Evolutionary conservation across 2,888 invertebrate species (phyloP).

Genomic region (Aricia artaxerxes): DNA sequence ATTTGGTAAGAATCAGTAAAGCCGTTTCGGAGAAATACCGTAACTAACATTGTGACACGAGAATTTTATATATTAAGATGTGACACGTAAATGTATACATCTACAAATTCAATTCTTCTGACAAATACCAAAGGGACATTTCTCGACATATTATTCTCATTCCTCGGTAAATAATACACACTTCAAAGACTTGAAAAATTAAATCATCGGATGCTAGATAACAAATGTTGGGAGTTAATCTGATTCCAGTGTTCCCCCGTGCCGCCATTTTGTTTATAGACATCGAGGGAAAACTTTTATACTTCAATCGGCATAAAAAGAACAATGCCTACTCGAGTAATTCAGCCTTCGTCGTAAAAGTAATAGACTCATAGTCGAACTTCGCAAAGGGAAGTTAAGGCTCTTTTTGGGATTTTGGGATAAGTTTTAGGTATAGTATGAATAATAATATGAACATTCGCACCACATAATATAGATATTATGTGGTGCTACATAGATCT

Average conservation of each 20-base stretch:
- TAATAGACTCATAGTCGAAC: constrained; percentile 18
- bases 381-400: neutral
- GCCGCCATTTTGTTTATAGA: constrained; percentile 20
- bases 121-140: neutral
- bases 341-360: constrained; percentile 1
- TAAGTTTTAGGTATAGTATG: neutral
- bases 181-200: constrained; percentile 11
- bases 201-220: constrained; percentile 16
- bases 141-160: neutral
- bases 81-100: neutral
- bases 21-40: too few relatives aligned
- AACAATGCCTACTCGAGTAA: constrained; percentile 11
- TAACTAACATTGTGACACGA: too few relatives aligned
- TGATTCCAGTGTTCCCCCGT: neutral
- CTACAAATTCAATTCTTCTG: neutral
- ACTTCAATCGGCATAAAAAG: constrained; percentile 21
- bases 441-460: too few relatives aligned
- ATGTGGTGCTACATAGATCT: too few relatives aligned
- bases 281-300: constrained; percentile 20
- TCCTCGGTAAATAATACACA: neutral
- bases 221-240: constrained; percentile 4
- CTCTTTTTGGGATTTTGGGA: neutral
- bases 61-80: too few relatives aligned
- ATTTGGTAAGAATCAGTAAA: too few relatives aligned
- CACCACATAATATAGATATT: too few relatives aligned